phyloP scores from a whole-genome alignment of 2,113 vertebrate genomes.

The Crypturellus undulatus region DNA sequence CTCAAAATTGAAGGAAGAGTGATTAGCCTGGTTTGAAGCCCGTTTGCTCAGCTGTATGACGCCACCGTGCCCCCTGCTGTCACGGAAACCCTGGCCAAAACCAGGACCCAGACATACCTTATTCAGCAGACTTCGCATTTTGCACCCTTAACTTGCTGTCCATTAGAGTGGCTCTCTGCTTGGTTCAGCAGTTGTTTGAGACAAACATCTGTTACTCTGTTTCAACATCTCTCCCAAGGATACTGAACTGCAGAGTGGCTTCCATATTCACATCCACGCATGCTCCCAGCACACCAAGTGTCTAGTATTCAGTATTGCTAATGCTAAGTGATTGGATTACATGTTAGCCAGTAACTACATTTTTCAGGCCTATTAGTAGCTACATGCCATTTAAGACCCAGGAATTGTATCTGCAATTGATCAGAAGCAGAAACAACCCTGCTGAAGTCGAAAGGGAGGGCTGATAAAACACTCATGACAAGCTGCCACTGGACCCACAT shows the following conservation, averaged over 20 bases:
- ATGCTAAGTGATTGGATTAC: background rate
- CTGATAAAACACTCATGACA: background rate
- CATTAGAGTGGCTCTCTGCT: background rate
- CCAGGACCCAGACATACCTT: background rate
- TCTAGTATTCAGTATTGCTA: background rate
- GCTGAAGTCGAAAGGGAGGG: background rate
- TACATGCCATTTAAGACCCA: accelerated
- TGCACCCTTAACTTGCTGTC: background rate
- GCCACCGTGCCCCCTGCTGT: background rate
- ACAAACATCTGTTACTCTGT: background rate
- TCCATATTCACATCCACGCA: accelerated
- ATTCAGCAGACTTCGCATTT: background rate
- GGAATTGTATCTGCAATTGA: background rate
- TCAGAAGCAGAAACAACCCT: background rate
- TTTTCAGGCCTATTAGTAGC: background rate
- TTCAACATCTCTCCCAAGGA: background rate
- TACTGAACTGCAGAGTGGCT: background rate
- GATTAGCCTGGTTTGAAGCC: background rate
- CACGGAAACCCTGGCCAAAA: background rate
- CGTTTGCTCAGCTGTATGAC: background rate
- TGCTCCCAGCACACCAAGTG: background rate
- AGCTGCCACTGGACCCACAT: background rate
- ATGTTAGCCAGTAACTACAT: background rate
- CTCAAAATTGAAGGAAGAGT: background rate
- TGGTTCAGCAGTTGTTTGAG: background rate